Conservation (phyloP, 2,797 vertebrate species). For the Taeniopygia guttata region DNA sequence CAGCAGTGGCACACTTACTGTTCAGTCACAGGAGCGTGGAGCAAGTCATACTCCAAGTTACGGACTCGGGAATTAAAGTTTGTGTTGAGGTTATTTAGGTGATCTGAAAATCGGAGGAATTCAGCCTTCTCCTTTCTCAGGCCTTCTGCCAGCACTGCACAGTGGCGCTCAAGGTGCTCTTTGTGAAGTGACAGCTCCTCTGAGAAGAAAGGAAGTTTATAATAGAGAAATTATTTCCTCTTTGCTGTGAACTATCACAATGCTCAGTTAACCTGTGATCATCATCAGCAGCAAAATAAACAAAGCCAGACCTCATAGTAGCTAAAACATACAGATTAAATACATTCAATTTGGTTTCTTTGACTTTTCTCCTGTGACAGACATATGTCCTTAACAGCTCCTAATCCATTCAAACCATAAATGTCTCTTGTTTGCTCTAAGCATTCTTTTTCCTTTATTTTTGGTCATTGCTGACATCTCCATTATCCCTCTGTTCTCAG, state of each 20-base stretch:
- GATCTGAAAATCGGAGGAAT: slow-evolving; percentile 71
- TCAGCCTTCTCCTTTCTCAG: slow-evolving; percentile 71
- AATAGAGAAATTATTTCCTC: not conserved
- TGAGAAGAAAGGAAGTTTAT: slow-evolving; percentile 36
- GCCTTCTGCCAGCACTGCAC: slow-evolving; percentile 62
- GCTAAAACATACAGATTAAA: not conserved
- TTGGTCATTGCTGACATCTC: not conserved
- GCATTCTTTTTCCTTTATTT: not conserved
- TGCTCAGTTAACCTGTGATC: not conserved
- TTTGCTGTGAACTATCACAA: not conserved
- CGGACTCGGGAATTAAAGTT: slow-evolving; percentile 67
- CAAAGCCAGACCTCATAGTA: not conserved
- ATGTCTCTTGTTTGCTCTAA: not conserved
- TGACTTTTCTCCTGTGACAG: not conserved
- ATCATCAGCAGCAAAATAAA: not conserved
- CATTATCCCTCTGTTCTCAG: not conserved
- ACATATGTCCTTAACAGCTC: not conserved
- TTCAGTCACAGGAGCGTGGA: slow-evolving; percentile 66
- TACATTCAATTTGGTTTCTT: not conserved
- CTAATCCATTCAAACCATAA: not conserved
- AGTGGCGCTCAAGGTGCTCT: slow-evolving; percentile 76
- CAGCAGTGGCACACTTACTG: slow-evolving; percentile 67
- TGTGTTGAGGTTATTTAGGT: slow-evolving; percentile 55
- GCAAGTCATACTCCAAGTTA: slow-evolving; percentile 69
- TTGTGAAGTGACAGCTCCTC: slow-evolving; percentile 81